These are phyloP conservation scores for Drosophila setifemur DNA, from an alignment of 1,140 invertebrate species.

Conservation along the genomic window DNA sequence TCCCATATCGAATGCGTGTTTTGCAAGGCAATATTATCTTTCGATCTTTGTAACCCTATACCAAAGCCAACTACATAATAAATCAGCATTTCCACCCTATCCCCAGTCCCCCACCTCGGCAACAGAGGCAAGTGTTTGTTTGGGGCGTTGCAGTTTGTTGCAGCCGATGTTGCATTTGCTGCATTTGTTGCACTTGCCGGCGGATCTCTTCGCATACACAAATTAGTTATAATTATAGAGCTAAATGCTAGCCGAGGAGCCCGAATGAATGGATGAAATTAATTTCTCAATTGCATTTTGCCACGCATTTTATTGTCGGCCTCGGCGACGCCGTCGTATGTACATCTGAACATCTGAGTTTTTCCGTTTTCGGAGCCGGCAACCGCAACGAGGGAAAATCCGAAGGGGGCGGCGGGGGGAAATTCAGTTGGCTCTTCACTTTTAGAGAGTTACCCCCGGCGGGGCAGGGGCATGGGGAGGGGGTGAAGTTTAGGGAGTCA, in stretches of 20 bases:
- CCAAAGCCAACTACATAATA: no score
- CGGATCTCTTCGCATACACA: conserved; percentile 56
- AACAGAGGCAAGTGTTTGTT: conserved; percentile 70
- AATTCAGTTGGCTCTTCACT: neutral
- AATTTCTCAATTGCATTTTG: conserved; percentile 80
- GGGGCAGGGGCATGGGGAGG: no score
- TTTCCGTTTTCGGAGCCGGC: conserved; percentile 46
- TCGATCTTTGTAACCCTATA: conserved; percentile 1
- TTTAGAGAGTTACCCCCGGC: no score
- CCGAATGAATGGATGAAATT: conserved; percentile 72
- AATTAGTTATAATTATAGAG: conserved; percentile 80
- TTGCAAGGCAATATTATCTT: neutral
- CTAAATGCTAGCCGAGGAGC: conserved; percentile 57
- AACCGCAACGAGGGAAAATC: conserved; percentile 39
- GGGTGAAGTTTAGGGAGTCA: conserved; percentile 16
- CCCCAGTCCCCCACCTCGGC: neutral
- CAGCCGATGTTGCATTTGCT: conserved; percentile 25
- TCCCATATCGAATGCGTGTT: neutral
- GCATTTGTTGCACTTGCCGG: conserved; percentile 14
- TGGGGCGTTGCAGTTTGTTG: conserved; percentile 49
- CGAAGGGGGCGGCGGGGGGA: neutral
- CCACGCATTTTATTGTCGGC: conserved; percentile 78
- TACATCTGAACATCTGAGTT: neutral
- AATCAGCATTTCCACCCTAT: no score
- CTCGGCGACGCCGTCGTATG: conserved; percentile 10